Evolutionary conservation across 2,113 vertebrate genomes (phyloP), one percentile per base, ranked within the genome.

Genomic region (Turnix velox): DNA sequence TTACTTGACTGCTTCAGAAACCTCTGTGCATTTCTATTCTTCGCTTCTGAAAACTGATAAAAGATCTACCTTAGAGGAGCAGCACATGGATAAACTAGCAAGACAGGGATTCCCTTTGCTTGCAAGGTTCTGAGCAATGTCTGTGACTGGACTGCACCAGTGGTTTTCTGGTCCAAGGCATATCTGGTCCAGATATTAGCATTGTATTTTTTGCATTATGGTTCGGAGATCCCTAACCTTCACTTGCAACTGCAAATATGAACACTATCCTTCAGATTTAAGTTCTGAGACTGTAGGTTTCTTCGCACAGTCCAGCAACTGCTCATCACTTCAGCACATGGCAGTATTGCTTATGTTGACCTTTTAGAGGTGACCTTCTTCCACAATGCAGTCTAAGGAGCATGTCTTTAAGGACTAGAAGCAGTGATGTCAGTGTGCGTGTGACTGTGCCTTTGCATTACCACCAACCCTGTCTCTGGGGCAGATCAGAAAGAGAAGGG

Each of bases 341-440:
- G 19, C 0, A 0, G 3, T 55, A 35, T 4, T 67, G 27, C 33
- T 74, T 62, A 15, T 17, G 27, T 6, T 30, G 58, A 4, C 8
- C 28, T 68, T 68, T 59, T 43, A 72, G 65, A 90, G 31, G 65
- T 0, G 1, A 37, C 12, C 30, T 77, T 40, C 39, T 40, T 16
- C n/a, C 33, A 28, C 0, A 0, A 31, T 1, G 1, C 27, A 45
- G 42, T 23, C 25, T 35, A 48, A 46, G 5, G 33, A 79, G 14
- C 4, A 4, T 7, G 8, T 28, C 33, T 72, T 1, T 23, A 58
- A 42, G 77, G 39, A 71, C 18, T 19, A 68, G 69, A 52, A 25
- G 37, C 54, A 52, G 31, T 31, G 43, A 40, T 25, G 31, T 18
- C 20, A 9, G 12, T 7, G 55, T 43, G 22, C 8, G 1, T 43